Evolutionary conservation across 2,113 vertebrate species (phyloP).

Genomic region (Elephantulus edwardii): DNA sequence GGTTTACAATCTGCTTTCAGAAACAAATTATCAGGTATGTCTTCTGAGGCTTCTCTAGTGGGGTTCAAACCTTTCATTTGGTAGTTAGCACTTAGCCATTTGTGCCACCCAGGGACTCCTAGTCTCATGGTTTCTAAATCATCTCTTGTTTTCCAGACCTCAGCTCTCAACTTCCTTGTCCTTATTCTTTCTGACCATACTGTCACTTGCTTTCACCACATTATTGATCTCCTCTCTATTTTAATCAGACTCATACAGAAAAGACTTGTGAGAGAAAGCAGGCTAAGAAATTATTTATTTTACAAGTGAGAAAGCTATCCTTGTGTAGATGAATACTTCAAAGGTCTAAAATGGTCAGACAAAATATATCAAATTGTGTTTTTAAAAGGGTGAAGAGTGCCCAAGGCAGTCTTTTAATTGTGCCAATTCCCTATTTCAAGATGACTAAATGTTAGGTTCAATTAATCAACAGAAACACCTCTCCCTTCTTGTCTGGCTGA

Average conservation of each 20-base stretch:
- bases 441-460: neutral
- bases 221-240: neutral
- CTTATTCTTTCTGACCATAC: neutral
- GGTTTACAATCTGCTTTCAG: neutral
- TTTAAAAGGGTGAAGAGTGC: neutral
- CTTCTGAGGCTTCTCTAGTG: neutral
- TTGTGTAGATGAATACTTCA: neutral
- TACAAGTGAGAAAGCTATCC: neutral
- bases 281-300: conserved; percentile 6
- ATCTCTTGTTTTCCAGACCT: neutral
- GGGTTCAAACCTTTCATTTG: neutral
- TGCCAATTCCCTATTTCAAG: neutral
- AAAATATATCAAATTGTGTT: neutral
- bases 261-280: neutral
- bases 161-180: neutral
- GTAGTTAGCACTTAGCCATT: neutral
- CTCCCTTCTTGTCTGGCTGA: neutral
- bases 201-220: neutral
- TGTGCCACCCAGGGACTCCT: neutral
- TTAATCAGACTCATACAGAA: conserved; percentile 24
- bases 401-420: neutral
- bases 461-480: neutral
- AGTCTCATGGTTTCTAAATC: neutral
- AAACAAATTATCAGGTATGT: neutral
- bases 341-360: neutral